Evolutionary conservation across 2,888 invertebrate species (phyloP), one percentile per base, ranked within the genome.

Genomic region (Drosophila putrida): DNA sequence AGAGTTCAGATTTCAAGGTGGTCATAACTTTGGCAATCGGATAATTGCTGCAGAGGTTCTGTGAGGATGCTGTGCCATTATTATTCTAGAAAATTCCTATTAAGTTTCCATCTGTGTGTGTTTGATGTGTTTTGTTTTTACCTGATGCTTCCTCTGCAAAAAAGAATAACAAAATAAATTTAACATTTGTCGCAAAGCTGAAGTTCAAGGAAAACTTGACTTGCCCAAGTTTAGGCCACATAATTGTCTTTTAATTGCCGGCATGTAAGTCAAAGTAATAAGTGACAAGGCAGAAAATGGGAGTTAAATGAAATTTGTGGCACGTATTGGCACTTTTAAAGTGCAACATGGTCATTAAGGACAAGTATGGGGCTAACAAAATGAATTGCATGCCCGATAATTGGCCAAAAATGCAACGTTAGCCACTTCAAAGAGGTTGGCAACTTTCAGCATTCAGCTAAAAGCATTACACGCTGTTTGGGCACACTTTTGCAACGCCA

Each of bases 241-340:
- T 79, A 87, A 83, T 84, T 82, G 82, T 70, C 67, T 77, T 77
- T 82, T 84, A 84, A 82, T 82, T 82, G 70, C 58, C 25, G 11
- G 47, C 62, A 58, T 59, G 50, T 36, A 63, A 64, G 60, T 60
- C 59, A 60, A 69, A 53, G 62, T 73, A 68, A 38, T 68, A 54
- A 59, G 38, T 35, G 35, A 31, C 20, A 10, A 27, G 25, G 9
- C 36, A 4, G 36, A 11, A 28, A 31, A 20, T 43, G 27, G 31
- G 15, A 11, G 25, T 60, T 60, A 49, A 47, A 50, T 43, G 4
- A 11, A 49, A 59, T 43, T 55, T 55, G 27, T 35, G 53, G 70
- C 84, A 81, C 82, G 75, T 81, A 76, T 54, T 67, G 65, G 43
- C 69, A 69, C 50, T 75, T 76, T 47, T 20, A 44, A 28, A 49